These are phyloP conservation scores for Parazoanthus darwini DNA, from an alignment of 92 coral and sea anemone species.

Conservation along the genomic window DNA sequence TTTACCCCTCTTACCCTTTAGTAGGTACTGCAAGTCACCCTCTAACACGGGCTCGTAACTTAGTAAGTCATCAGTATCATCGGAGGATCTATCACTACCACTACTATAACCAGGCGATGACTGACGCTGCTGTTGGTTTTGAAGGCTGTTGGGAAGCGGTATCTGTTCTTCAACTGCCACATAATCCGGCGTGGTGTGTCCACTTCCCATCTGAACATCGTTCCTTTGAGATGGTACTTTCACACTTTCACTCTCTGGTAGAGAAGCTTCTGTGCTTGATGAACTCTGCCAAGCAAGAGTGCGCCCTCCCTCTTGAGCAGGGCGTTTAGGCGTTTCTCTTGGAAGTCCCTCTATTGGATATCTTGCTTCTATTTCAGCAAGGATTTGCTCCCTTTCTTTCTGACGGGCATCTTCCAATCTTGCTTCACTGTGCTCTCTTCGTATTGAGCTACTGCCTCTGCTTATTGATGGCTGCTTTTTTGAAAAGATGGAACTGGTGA, in stretches of 20 bases:
- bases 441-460: neutral
- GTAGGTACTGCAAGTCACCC: constrained; percentile 69
- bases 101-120: constrained; percentile 13
- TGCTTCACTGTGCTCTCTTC: neutral
- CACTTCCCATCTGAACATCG: neutral
- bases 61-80: constrained; percentile 83
- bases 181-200: neutral
- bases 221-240: neutral
- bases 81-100: constrained; percentile 42
- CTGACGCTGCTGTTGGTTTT: neutral
- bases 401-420: constrained; percentile 17
- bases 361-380: constrained; percentile 40
- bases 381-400: constrained; percentile 26
- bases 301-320: neutral
- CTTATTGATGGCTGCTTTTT: neutral
- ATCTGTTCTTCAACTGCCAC: constrained; percentile 26
- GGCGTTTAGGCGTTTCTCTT: neutral
- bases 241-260: constrained; percentile 14
- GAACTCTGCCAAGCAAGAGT: constrained; percentile 30
- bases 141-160: neutral
- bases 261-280: constrained; percentile 22
- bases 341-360: constrained; percentile 10
- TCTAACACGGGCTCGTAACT: constrained; percentile 80
- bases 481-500: constrained; percentile 17
- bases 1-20: constrained; percentile 8